Evolutionary conservation across 2,797 vertebrate genomes (phyloP).

Genomic region (Dromococcyx pavoninus): DNA sequence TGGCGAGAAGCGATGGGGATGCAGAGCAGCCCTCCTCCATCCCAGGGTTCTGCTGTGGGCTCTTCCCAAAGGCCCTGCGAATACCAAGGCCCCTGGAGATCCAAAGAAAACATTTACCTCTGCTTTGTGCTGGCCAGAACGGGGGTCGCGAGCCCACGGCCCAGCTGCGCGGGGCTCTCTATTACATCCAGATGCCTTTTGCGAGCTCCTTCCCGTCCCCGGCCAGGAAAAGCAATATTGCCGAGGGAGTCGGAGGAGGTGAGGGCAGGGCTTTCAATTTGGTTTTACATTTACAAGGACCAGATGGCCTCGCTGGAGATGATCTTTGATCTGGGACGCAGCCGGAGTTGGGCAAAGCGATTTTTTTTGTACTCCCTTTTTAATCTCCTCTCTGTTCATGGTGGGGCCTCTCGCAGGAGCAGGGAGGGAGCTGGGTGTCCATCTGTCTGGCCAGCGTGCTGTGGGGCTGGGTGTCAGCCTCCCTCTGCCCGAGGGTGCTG

Average conservation of each 20-base stretch:
- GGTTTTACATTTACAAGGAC: constrained; percentile 71
- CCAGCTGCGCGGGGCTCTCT: constrained; percentile 36
- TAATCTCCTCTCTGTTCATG: not conserved
- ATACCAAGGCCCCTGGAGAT: not conserved
- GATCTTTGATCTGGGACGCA: constrained; percentile 66
- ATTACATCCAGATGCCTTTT: constrained; percentile 60
- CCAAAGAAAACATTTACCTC: constrained; percentile 56
- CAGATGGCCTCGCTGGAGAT: constrained; percentile 66
- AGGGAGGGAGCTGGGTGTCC: not conserved
- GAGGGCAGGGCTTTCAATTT: constrained; percentile 65
- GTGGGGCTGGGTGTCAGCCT: not conserved
- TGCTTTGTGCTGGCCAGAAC: constrained; percentile 17
- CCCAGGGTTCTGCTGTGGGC: not conserved
- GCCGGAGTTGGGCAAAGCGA: constrained; percentile 37
- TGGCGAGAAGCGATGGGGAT: not conserved
- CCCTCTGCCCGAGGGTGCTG: not conserved
- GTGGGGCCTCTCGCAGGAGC: not conserved
- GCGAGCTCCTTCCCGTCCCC: not conserved
- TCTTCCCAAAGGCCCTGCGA: constrained; percentile 5
- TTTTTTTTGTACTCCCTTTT: not conserved
- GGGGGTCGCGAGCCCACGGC: not conserved
- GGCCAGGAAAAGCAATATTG: constrained; percentile 37
- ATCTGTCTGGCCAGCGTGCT: not conserved
- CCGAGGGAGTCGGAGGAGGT: constrained; percentile 46
- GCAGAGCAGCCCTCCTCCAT: not conserved